Evolutionary conservation across 2,113 vertebrate species (phyloP).

Genomic region (Upupa epops): DNA sequence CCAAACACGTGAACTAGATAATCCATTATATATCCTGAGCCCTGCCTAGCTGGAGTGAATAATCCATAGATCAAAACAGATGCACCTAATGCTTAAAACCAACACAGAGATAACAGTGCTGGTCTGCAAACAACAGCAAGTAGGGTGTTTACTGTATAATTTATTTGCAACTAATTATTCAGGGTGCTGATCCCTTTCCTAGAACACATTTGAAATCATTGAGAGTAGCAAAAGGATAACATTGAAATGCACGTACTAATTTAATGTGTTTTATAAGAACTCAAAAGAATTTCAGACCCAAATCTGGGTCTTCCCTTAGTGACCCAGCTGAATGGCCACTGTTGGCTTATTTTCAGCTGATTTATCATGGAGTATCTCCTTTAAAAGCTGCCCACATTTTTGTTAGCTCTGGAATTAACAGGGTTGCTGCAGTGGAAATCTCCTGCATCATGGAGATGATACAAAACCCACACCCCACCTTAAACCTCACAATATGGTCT

Average conservation of each 20-base stretch:
- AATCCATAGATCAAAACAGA: conserved; percentile 23
- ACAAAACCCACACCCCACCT: background rate
- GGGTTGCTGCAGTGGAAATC: background rate
- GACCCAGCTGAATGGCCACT: background rate
- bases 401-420: background rate
- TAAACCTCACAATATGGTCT: background rate
- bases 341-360: background rate
- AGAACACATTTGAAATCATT: background rate
- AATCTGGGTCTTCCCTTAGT: background rate
- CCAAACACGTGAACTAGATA: background rate
- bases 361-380: background rate
- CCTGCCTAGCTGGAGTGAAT: conserved; percentile 7
- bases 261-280: background rate
- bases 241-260: background rate
- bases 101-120: background rate
- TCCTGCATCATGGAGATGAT: background rate
- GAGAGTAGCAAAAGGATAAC: background rate
- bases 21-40: background rate
- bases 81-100: conserved; percentile 13
- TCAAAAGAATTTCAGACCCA: background rate
- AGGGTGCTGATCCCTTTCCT: background rate
- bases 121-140: background rate
- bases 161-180: conserved; percentile 23
- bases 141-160: conserved; percentile 1
- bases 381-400: background rate